These are phyloP conservation scores for Camponotus fellah DNA, from an alignment of 2,888 invertebrate species.

Conservation along the genomic window DNA sequence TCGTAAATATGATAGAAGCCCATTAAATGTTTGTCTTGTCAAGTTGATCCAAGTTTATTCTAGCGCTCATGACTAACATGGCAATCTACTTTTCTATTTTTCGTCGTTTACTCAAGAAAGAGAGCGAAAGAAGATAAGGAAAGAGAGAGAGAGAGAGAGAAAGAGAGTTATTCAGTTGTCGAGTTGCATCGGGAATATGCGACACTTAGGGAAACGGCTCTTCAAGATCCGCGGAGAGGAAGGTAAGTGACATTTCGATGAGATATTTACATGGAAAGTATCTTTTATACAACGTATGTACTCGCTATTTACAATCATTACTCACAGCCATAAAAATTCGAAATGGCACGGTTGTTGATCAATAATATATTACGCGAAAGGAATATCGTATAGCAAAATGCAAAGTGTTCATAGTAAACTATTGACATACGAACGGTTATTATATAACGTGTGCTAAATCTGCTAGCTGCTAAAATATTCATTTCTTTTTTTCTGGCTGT, in stretches of 20 bases:
- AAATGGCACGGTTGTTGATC: constrained; percentile 15
- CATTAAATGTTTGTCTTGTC: constrained; percentile 46
- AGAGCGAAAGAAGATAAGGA: too few relatives aligned
- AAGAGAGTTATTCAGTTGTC: constrained; percentile 4
- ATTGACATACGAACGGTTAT: not conserved
- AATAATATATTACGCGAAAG: not conserved
- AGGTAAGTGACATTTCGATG: constrained; percentile 29
- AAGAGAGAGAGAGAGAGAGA: not conserved
- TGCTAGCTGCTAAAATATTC: not conserved
- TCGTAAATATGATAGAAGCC: constrained; percentile 39
- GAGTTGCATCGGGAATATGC: not conserved
- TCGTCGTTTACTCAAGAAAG: constrained; percentile 19
- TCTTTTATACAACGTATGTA: constrained; percentile 56
- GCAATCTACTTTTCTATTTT: constrained; percentile 19
- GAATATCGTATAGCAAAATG: not conserved
- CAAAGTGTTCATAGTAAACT: constrained; percentile 1
- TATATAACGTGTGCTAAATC: not conserved
- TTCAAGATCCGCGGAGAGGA: not conserved
- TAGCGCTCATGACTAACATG: constrained; percentile 6
- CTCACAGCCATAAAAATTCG: constrained; percentile 61
- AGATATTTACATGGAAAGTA: constrained; percentile 59
- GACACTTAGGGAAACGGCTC: not conserved
- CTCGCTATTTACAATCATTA: constrained; percentile 43
- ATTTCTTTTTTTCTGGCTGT: not conserved
- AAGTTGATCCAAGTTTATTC: constrained; percentile 20